Evolutionary conservation across 2,113 vertebrate genomes (phyloP).

Genomic region (Hystrix brachyura): DNA sequence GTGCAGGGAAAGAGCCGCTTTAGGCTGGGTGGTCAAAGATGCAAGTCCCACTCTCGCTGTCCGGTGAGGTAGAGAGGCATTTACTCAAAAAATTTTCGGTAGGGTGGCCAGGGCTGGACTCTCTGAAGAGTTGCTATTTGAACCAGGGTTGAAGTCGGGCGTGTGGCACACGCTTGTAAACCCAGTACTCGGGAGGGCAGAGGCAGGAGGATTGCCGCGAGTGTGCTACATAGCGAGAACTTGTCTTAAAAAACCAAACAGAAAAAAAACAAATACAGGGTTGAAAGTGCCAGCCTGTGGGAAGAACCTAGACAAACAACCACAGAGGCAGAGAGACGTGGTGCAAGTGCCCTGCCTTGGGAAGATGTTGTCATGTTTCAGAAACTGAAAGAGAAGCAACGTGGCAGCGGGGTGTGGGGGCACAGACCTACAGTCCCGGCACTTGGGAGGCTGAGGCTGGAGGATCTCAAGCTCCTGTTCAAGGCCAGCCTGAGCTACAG

Average conservation of each 20-base stretch:
- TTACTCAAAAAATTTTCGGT: slow-evolving; percentile 11
- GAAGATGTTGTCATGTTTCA: background rate
- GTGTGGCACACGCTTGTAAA: too few relatives aligned
- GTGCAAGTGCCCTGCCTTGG: background rate
- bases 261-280: too few relatives aligned
- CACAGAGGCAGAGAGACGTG: background rate
- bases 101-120: background rate
- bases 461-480: background rate
- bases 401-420: background rate
- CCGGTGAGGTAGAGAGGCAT: background rate
- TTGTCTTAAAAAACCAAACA: too few relatives aligned
- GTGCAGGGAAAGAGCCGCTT: background rate
- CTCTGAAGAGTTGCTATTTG: background rate
- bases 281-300: background rate
- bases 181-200: too few relatives aligned
- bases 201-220: too few relatives aligned
- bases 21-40: background rate
- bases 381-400: slow-evolving; percentile 23
- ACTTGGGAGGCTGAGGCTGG: background rate
- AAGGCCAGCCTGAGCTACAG: background rate
- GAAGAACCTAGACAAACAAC: background rate
- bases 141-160: background rate
- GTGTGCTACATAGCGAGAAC: too few relatives aligned
- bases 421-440: background rate
- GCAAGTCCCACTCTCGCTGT: background rate